Conservation (phyloP, 2,113 vertebrate genomes). For the Suricata suricatta region DNA sequence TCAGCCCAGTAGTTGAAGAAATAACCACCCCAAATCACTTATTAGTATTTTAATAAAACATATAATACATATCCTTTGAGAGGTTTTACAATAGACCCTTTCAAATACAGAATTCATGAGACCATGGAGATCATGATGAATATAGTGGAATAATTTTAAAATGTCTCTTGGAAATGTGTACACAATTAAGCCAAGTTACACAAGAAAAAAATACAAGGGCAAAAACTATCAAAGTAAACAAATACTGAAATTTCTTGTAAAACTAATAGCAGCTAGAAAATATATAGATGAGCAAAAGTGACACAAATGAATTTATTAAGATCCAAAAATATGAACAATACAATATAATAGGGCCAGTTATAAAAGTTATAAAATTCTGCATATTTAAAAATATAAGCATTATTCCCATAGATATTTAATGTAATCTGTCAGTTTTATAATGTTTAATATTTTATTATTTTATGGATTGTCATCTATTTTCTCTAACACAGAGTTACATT, state of each 20-base stretch:
- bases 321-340: neutral
- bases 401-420: neutral
- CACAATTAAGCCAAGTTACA: neutral
- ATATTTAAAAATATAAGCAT: neutral
- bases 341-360: neutral
- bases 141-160: neutral
- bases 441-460: neutral
- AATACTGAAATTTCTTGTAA: neutral
- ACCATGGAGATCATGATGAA: neutral
- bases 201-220: neutral
- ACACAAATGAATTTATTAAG: neutral
- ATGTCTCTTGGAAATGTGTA: neutral
- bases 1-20: neutral
- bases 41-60: neutral
- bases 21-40: neutral
- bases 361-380: neutral
- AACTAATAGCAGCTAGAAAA: neutral
- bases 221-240: neutral
- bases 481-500: neutral
- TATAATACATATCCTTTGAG: neutral
- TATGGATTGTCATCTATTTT: neutral
- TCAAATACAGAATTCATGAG: neutral
- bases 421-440: neutral
- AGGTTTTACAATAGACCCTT: neutral
- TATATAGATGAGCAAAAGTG: neutral